Conservation (phyloP, 2,113 vertebrate species). For the Eudyptes chrysolophus region DNA sequence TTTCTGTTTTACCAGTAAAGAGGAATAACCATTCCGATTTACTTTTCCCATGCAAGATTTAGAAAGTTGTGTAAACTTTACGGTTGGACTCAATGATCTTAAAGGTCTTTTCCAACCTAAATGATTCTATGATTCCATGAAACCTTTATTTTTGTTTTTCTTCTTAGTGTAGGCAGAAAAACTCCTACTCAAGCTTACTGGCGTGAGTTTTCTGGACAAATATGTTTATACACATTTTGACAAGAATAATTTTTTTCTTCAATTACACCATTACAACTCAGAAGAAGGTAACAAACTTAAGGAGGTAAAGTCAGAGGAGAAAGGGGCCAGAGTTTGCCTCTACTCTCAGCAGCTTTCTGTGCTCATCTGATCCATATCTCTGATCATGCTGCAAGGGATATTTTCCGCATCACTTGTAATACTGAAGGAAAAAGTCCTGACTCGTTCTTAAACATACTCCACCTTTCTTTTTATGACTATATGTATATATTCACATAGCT, state of each 20-base stretch:
- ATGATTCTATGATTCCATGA: neutral
- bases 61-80: neutral
- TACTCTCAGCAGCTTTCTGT: neutral
- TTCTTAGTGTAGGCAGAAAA: neutral
- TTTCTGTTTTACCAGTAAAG: neutral
- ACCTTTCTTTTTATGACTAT: neutral
- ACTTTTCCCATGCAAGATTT: neutral
- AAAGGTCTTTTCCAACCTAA: neutral
- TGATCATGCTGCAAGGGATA: neutral
- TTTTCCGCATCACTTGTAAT: neutral
- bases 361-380: constrained; percentile 12
- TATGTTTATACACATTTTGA: neutral
- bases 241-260: neutral
- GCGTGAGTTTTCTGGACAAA: neutral
- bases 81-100: neutral
- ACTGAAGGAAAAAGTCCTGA: constrained; percentile 5
- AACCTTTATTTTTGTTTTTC: neutral
- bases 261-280: neutral
- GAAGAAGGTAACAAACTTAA: neutral
- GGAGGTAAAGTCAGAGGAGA: neutral
- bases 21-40: neutral
- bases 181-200: neutral
- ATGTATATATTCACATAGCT: neutral
- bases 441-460: neutral
- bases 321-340: neutral